Base-by-base conservation (phyloP, 2,113 vertebrate genomes). In the Elachura formosa region DNA sequence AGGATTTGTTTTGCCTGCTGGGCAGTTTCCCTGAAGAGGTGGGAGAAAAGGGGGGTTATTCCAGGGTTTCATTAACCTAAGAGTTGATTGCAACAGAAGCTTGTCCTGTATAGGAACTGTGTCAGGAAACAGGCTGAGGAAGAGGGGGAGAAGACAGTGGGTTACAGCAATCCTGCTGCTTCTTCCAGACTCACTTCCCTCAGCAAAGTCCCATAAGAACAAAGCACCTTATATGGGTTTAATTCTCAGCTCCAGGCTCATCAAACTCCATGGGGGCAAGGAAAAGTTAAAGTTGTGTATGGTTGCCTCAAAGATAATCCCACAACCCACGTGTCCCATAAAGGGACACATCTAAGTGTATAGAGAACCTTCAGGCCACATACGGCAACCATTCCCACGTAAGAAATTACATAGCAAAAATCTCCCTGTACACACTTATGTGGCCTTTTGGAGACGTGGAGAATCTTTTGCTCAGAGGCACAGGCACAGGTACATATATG, bases 61-160 rank as follows among this genome's bases (percentile, higher is more conserved):
- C 85, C 85, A 86, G 61, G 21, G 55, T 93, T 91, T 95, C 90
- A 95, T 94, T 96, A 96, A 94, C 92, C 56, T 88, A 33, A 86
- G 6, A 81, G 75, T 24, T 77, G 91, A 91, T 90, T 95, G 79
- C 78, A 80, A 77, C 55, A 63, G 75, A 38, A 90, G 49, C 51
- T 66, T 96, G 90, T 90, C 92, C 93, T 91, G 75, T 56, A 88
- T 84, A 91, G 56, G 84, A 96, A 92, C 11, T 88, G 92, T 96
- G 91, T 88, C 92, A 88, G 84, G 79, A 85, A 85, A 66, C 25
- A 87, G 85, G 75, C 59, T 77, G 84, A 59, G 76, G 33, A 91
- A 83, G 85, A 88, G 76, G 46, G 56, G 24, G 36, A 90, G 83
- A 93, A 90, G 59, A 36, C 48, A 20, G 73, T 19, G 69, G 69